A percentile compares a stretch with the other conserved stretches of the same genome.
Evolutionary conservation across 2,888 invertebrate species (phyloP).

Genomic region (Drosophila fulvimacula): DNA sequence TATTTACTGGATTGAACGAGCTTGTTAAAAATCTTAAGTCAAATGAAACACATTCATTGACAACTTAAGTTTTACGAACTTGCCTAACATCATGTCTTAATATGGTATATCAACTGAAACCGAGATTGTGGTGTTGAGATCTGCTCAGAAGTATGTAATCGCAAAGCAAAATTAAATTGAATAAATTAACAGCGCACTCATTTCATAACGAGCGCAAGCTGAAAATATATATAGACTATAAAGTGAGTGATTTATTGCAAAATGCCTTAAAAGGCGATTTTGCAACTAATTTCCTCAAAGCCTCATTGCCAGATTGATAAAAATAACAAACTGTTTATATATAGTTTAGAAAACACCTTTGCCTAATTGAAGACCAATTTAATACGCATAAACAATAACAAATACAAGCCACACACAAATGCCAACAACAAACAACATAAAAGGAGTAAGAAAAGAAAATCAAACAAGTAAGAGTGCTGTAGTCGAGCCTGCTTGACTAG

Average conservation of each 20-base stretch:
- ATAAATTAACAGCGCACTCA: slow-evolving; percentile 42
- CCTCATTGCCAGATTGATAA: neutral
- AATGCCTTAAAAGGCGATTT: slow-evolving; percentile 42
- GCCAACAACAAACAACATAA: slow-evolving; percentile 21
- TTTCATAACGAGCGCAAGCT: slow-evolving; percentile 24
- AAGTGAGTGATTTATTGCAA: slow-evolving; percentile 58
- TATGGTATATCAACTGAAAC: slow-evolving; percentile 43
- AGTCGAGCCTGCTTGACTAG: too few relatives aligned
- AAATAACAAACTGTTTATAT: neutral
- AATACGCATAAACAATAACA: slow-evolving; percentile 57
- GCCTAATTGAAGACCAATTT: slow-evolving; percentile 65
- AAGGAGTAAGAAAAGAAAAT: slow-evolving; percentile 15
- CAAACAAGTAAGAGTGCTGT: too few relatives aligned
- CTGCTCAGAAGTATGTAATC: slow-evolving; percentile 32
- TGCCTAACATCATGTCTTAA: slow-evolving; percentile 33
- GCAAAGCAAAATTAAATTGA: slow-evolving; percentile 33
- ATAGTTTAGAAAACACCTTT: slow-evolving; percentile 56
- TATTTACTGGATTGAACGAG: neutral
- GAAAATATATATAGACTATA: slow-evolving; percentile 33
- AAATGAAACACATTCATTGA: slow-evolving; percentile 2
- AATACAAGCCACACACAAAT: slow-evolving; percentile 44
- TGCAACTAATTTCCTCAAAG: slow-evolving; percentile 6
- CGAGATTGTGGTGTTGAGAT: slow-evolving; percentile 26
- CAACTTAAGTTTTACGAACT: slow-evolving; percentile 38
- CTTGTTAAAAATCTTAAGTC: neutral